Evolutionary conservation across 2,797 vertebrate genomes (phyloP).

Genomic region (Limnodromus scolopaceus): DNA sequence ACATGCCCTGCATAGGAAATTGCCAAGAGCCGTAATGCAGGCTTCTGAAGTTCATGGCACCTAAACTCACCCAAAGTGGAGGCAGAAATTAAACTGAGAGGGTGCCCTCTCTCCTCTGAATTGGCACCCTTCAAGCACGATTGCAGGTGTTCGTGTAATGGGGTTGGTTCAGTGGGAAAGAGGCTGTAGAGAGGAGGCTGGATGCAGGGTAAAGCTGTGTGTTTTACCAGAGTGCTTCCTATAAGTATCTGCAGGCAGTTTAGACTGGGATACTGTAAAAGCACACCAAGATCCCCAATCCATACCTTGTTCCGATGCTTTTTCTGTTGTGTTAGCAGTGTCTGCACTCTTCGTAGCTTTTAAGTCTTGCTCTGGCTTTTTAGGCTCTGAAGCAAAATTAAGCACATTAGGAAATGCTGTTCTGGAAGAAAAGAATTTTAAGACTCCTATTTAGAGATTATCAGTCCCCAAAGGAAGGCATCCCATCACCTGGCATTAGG

Average conservation of each 20-base stretch:
- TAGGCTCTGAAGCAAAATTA: conserved; percentile 45
- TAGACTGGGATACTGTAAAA: background rate
- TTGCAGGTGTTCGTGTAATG: rapidly evolving
- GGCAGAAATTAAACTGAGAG: background rate
- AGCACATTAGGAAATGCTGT: background rate
- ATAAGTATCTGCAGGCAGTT: background rate
- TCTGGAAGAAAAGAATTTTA: background rate
- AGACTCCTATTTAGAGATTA: background rate
- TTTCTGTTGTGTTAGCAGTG: background rate
- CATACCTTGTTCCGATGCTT: conserved; percentile 22
- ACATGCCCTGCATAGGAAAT: background rate
- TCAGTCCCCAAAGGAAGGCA: background rate
- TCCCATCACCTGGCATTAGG: background rate
- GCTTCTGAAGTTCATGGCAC: background rate
- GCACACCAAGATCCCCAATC: background rate
- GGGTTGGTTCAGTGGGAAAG: background rate
- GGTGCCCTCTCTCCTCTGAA: background rate
- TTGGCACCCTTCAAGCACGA: background rate
- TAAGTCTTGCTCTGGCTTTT: conserved; percentile 33
- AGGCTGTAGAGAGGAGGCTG: background rate
- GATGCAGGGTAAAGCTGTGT: background rate
- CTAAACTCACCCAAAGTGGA: background rate
- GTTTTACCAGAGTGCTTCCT: background rate
- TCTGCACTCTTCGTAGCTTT: background rate
- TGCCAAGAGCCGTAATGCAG: background rate